Evolutionary conservation across 1,140 invertebrate species (phyloP).

Genomic region (Myzus persicae): DNA sequence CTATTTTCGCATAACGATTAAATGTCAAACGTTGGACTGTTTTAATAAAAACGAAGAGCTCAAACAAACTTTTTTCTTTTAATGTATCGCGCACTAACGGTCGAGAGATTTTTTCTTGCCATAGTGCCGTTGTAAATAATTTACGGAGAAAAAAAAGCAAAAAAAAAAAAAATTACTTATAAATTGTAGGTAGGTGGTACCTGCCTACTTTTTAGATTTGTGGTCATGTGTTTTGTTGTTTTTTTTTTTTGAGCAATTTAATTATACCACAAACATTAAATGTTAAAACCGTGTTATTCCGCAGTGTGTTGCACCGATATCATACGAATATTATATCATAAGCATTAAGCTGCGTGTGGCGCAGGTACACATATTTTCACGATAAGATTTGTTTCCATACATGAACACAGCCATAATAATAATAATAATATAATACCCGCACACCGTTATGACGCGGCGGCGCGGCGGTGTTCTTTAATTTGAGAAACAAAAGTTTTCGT

Average conservation of each 20-base stretch:
- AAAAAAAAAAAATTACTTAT: not conserved
- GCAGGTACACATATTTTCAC: not conserved
- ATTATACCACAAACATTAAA: not conserved
- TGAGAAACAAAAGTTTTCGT: conserved; percentile 13
- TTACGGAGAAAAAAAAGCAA: not conserved
- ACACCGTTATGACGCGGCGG: not conserved
- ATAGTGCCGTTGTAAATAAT: not conserved
- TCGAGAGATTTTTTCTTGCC: not conserved
- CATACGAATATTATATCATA: not conserved
- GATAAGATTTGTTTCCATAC: not conserved
- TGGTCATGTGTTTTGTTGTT: not conserved
- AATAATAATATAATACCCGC: not conserved
- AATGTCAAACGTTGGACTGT: not conserved
- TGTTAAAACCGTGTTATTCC: not conserved
- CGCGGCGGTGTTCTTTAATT: conserved; percentile 3
- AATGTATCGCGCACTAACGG: not conserved
- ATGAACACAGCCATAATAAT: not conserved
- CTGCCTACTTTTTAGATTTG: not conserved
- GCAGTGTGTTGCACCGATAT: not conserved
- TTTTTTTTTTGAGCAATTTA: not conserved
- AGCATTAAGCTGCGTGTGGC: not conserved
- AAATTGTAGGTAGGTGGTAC: not conserved
- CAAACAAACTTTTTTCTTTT: not conserved
- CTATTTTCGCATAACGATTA: not conserved
- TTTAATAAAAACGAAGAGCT: not conserved